Evolutionary conservation across 2,888 invertebrate species (phyloP), one percentile per base, ranked within the genome.

Genomic region (Erebia aethiops): DNA sequence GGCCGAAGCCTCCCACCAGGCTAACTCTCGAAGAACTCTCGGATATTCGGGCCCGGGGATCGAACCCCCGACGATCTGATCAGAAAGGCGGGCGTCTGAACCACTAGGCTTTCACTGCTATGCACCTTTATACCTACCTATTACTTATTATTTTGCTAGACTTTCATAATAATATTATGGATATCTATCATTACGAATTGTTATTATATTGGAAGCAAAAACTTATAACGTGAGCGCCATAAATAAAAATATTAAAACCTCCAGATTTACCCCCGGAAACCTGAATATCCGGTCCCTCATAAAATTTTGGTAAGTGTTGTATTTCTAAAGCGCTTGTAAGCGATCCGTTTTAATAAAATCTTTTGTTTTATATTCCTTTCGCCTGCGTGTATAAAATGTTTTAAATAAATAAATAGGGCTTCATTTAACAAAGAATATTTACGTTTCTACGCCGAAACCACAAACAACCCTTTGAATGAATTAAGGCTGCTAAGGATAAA

Each of bases 391-490:
- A 56, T 46, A 62, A 46, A 62, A 41, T 65, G 56, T 56, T 65
- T 43, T 65, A 43, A 65, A 65, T 65, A 65, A 65, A 54, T 54
- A 65, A 65, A 54, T 54, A 65, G 56, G 65, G 65, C 65, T 56
- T 65, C 54, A 65, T 65, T 65, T 65, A 54, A 56, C 65, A 65
- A 65, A 56, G 65, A 65, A 65, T 65, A 54, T 65, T 65, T 65
- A 65, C 56, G 65, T 43, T 56, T 56, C 16, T 56, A 41, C 41
- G 56, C 41, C 56, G 41, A 65, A 56, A 56, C 65, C 65, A 65
- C 65, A 65, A 56, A 65, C 65, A 65, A 65, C 65, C 65, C 65
- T 65, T 65, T 65, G 65, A 65, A 65, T 65, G 43, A 65, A 65
- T 65, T 65, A 65, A 51, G 65, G 43, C 65, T 16, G 65, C 65